These are phyloP conservation scores for Ambastaia sidthimunki DNA, from an alignment of 2,797 vertebrate genomes.

Conservation along the genomic window DNA sequence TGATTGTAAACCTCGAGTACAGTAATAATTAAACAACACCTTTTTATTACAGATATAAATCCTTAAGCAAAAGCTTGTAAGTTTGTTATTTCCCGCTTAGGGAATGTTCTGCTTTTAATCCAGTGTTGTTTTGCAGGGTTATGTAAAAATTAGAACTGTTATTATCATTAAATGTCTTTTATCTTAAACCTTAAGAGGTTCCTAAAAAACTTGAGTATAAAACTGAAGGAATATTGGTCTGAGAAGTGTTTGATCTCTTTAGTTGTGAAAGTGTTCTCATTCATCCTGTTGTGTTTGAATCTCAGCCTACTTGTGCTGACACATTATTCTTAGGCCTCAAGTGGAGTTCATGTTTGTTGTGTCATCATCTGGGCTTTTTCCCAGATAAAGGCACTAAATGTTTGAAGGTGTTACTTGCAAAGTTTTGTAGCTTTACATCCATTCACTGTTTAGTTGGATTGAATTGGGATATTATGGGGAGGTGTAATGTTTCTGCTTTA, in stretches of 20 bases:
- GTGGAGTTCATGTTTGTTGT: not conserved
- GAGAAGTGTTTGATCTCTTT: no score
- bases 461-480: constrained; percentile 64
- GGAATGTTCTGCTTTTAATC: not conserved
- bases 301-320: not conserved
- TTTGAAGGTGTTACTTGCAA: constrained; percentile 47
- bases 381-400: not conserved
- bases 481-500: constrained; percentile 55
- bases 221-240: no score
- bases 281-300: no score
- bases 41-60: not conserved
- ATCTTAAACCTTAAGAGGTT: no score
- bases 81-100: not conserved
- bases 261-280: no score
- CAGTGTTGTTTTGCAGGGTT: not conserved
- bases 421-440: constrained; percentile 34
- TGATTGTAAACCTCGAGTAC: not conserved
- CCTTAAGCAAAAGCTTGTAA: not conserved
- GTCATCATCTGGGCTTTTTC: not conserved
- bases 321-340: not conserved
- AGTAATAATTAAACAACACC: not conserved
- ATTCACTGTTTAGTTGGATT: constrained; percentile 56
- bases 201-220: no score
- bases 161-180: no score
- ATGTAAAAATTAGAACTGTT: not conserved